Evolutionary conservation across 2,113 vertebrate species (phyloP).

Genomic region (Seriola rivoliana): DNA sequence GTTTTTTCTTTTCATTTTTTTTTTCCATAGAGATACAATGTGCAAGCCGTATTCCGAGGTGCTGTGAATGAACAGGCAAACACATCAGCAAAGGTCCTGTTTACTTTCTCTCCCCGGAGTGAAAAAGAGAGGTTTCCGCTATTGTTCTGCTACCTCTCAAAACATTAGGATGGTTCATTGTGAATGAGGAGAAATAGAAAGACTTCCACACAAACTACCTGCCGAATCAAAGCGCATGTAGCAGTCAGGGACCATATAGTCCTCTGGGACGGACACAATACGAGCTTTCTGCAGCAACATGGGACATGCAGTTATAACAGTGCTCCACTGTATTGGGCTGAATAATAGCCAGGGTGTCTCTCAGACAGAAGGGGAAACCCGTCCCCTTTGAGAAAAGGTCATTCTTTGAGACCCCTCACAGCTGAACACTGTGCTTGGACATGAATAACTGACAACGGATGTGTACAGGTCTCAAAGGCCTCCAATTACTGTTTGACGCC

Average conservation of each 20-base stretch:
- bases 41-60: slow-evolving; percentile 51
- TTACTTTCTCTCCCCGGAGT: slow-evolving; percentile 62
- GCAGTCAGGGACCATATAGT: slow-evolving; percentile 38
- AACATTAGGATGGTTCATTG: slow-evolving; percentile 62
- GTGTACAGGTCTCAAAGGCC: slow-evolving; percentile 66
- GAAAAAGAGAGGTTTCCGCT: slow-evolving; percentile 58
- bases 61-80: slow-evolving; percentile 72
- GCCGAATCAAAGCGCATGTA: slow-evolving; percentile 54
- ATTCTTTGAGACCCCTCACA: slow-evolving; percentile 61
- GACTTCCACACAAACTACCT: slow-evolving; percentile 59
- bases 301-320: slow-evolving; percentile 54
- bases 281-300: slow-evolving; percentile 43
- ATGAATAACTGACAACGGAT: slow-evolving; percentile 71
- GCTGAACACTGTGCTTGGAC: slow-evolving; percentile 65
- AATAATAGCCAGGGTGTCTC: slow-evolving; percentile 59
- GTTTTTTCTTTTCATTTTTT: slow-evolving; percentile 26
- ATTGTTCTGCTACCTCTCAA: slow-evolving; percentile 67
- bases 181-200: slow-evolving; percentile 55
- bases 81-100: slow-evolving; percentile 68
- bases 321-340: slow-evolving; percentile 21
- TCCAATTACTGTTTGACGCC: slow-evolving; percentile 75
- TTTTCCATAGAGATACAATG: slow-evolving; percentile 46
- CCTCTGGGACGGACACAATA: slow-evolving; percentile 64
- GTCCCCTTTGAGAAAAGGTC: slow-evolving; percentile 75
- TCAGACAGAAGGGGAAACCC: slow-evolving; percentile 46